Evolutionary conservation across 2,113 vertebrate species (phyloP).

Genomic region (Procavia capensis): DNA sequence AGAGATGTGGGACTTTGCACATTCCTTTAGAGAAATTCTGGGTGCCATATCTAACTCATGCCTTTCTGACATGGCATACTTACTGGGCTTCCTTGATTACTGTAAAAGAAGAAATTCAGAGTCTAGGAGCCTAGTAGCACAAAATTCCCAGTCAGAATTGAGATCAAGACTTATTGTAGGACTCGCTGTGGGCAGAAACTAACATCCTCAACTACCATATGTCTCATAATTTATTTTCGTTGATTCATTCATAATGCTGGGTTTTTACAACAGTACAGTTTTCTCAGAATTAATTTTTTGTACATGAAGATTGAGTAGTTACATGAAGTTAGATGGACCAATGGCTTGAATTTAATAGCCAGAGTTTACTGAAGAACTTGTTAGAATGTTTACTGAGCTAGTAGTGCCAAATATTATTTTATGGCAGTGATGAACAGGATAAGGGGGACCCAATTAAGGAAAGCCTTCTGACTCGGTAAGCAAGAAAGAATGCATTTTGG

Average conservation of each 20-base stretch:
- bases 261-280: neutral
- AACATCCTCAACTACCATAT: neutral
- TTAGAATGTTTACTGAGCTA: neutral
- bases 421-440: neutral
- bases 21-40: neutral
- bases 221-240: neutral
- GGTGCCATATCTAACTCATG: accelerated
- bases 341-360: neutral
- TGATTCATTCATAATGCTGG: neutral
- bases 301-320: neutral
- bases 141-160: neutral
- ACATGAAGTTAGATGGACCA: neutral
- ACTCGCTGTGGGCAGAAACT: neutral
- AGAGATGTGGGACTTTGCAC: neutral
- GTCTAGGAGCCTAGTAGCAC: neutral
- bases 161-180: neutral
- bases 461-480: neutral
- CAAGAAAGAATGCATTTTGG: neutral
- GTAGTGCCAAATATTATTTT: neutral
- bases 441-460: neutral
- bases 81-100: neutral
- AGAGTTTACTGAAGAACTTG: too few relatives aligned
- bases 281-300: neutral
- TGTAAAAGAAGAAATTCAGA: neutral
- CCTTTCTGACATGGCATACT: neutral